Percentiles rank a stretch among this genome's conserved stretches.
Evolutionary conservation across 2,888 invertebrate genomes (phyloP).

Genomic region (Troglohyphantes excavatus): DNA sequence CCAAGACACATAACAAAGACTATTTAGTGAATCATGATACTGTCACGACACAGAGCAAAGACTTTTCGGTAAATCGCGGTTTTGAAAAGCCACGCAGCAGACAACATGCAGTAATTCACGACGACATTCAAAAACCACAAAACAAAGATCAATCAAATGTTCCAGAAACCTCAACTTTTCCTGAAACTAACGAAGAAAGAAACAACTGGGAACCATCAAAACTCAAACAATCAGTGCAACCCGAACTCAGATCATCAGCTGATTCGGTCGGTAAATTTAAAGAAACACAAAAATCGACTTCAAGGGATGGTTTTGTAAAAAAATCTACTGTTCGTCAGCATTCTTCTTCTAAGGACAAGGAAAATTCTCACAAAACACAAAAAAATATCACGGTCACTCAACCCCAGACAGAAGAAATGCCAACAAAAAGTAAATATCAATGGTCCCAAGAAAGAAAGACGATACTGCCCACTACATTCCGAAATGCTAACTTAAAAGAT

Average conservation of each 20-base stretch:
- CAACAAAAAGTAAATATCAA: background rate
- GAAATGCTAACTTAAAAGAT: background rate
- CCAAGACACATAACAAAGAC: no score
- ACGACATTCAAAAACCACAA: background rate
- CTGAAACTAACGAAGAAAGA: background rate
- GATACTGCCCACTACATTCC: background rate
- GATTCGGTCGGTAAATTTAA: background rate
- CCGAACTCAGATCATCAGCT: background rate
- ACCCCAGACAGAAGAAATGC: background rate
- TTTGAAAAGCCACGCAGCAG: no score
- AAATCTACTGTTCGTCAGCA: background rate
- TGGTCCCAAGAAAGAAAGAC: background rate
- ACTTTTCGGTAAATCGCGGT: no score
- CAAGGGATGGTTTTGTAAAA: background rate
- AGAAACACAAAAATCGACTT: background rate
- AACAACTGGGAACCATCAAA: constrained; percentile 5
- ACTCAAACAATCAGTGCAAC: background rate
- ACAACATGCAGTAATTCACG: no score
- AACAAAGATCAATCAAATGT: background rate
- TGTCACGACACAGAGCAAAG: no score
- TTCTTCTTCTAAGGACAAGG: background rate
- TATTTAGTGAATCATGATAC: no score
- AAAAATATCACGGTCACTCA: background rate
- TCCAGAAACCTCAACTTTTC: background rate
- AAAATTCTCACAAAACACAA: background rate